phyloP scores from a whole-genome alignment of 2,797 vertebrate genomes.

The Squalus acanthias region DNA sequence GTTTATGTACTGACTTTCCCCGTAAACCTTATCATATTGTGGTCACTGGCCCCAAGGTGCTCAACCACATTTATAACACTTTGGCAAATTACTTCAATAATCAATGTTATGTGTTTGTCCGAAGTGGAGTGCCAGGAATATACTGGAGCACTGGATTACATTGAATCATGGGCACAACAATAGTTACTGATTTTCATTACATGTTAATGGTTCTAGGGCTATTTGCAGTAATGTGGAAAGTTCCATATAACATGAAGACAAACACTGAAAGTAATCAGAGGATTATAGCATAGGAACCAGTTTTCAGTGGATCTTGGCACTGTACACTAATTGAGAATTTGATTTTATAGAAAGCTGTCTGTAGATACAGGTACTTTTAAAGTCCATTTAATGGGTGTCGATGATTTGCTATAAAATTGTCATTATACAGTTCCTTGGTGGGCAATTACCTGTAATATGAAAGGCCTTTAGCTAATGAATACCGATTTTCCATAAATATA shows the following conservation, averaged over 20 bases:
- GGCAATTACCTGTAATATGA: neutral
- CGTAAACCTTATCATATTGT: neutral
- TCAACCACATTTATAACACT: neutral
- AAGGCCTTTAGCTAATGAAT: conserved; percentile 3
- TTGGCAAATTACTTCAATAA: conserved; percentile 1
- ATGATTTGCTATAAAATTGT: neutral
- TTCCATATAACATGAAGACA: neutral
- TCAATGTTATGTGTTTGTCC: neutral
- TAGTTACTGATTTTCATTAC: neutral
- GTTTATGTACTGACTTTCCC: neutral
- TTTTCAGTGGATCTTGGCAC: neutral
- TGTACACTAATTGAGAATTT: neutral
- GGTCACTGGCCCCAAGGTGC: neutral
- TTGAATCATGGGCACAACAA: neutral
- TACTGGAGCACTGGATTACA: neutral
- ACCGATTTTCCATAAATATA: neutral
- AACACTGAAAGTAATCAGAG: neutral
- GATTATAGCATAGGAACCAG: neutral
- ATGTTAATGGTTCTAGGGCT: neutral
- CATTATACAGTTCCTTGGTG: neutral
- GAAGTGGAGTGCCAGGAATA: neutral
- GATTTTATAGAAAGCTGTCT: neutral
- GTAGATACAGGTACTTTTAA: neutral
- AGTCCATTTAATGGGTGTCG: neutral
- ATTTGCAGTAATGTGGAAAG: neutral